Base-by-base conservation (phyloP, 2,888 invertebrate species). In the Nyleta sp. region DNA sequence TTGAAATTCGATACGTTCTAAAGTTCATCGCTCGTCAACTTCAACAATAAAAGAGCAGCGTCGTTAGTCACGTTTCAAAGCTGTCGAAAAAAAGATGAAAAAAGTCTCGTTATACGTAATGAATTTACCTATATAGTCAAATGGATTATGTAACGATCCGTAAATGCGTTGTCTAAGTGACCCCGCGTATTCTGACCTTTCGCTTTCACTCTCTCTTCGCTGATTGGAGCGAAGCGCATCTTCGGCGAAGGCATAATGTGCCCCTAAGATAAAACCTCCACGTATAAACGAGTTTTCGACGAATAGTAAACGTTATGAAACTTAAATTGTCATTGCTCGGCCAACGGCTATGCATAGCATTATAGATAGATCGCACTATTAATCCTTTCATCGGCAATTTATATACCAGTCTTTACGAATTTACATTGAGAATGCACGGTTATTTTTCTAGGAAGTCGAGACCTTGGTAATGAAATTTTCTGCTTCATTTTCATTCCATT, bases 141-240 rank as follows among this genome's bases (percentile, higher is more conserved):
- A 75, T 78, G 42, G 67, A 57, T 81, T 80, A 81, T 78, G 76
- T 78, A 81, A 80, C 42, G 57, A 53, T 78, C 80, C 75, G 83
- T 86, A 85, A 86, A 85, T 87, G 85, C 85, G 87, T 86, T 88
- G 85, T 88, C 86, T 82, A 82, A 82, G 80, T 85, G 88, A 89
- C 87, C 88, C 87, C 84, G 78, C 65, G 81, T 83, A 82, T 86
- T 84, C 84, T 88, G 90, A 90, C 90, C 90, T 90, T 90, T 90
- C 85, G 88, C 90, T 90, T 90, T 90, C 90, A 90, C 90, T 89
- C 88, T 84, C 80, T 77, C 78, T 62, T 79, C 60, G 65, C 70
- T 84, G 81, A 81, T 81, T 74, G 77, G 79, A 75, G 57, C 72
- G 73, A 79, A 76, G 81, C 80, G 81, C 80, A 81, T 79, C 82